These are phyloP conservation scores for Chiloscyllium plagiosum DNA, from an alignment of 2,113 vertebrate species.

Conservation along the genomic window DNA sequence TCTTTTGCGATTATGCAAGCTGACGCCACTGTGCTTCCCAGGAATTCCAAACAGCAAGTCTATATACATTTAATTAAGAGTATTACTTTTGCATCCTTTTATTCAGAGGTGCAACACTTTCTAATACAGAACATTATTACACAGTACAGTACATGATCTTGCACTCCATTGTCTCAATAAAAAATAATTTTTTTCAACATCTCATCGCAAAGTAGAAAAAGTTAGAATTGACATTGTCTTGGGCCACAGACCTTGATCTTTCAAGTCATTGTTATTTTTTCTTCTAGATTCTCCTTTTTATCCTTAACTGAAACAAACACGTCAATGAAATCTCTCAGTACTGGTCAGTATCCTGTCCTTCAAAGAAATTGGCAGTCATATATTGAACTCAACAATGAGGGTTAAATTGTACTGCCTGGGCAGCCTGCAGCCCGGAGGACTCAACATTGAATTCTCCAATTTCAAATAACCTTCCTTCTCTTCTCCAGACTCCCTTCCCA, in stretches of 20 bases:
- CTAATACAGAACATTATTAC: background rate
- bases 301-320: background rate
- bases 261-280: background rate
- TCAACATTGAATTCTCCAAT: too few species aligned
- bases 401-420: background rate
- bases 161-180: background rate
- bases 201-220: background rate
- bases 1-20: slow-evolving; percentile 69
- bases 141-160: background rate
- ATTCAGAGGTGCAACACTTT: background rate
- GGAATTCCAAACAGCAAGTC: slow-evolving; percentile 89
- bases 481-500: too few species aligned
- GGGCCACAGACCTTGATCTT: background rate
- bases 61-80: slow-evolving; percentile 47
- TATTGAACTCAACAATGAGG: background rate
- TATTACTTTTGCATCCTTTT: background rate
- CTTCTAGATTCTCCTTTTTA: background rate
- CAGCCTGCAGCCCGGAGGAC: too few species aligned
- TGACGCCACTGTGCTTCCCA: slow-evolving; percentile 80
- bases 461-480: too few species aligned
- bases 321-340: background rate
- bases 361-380: background rate
- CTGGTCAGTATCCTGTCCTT: background rate
- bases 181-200: background rate
- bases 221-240: background rate